phyloP scores from a whole-genome alignment of 2,797 vertebrate genomes.

The Ambastaia sidthimunki region DNA sequence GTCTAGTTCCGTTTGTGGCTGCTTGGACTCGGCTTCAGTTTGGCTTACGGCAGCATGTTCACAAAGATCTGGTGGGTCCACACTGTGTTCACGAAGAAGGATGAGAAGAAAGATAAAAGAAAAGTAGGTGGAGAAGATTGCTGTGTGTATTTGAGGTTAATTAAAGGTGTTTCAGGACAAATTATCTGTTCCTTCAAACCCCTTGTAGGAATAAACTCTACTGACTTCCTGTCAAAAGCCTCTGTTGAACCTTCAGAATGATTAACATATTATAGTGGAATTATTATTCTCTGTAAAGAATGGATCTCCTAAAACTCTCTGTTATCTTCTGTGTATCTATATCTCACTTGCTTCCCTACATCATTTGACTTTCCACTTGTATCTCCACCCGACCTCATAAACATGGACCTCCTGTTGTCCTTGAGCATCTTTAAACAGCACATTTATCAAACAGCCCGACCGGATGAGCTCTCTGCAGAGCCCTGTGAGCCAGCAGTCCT shows the following conservation, averaged over 20 bases:
- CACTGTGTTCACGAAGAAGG: slow-evolving; percentile 95
- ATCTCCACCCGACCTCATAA: slow-evolving; percentile 50
- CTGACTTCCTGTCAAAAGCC: neutral
- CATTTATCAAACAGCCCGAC: slow-evolving; percentile 48
- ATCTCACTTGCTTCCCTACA: slow-evolving; percentile 34
- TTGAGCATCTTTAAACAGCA: slow-evolving; percentile 57
- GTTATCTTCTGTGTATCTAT: neutral
- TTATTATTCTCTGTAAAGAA: slow-evolving; percentile 41
- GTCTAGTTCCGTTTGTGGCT: slow-evolving; percentile 93
- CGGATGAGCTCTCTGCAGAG: slow-evolving; percentile 29
- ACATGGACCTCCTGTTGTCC: slow-evolving; percentile 54
- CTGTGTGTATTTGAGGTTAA: slow-evolving; percentile 3
- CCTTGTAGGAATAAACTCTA: slow-evolving; percentile 14
- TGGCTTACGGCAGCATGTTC: slow-evolving; percentile 97
- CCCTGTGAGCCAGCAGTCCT: slow-evolving; percentile 35
- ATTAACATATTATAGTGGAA: slow-evolving; percentile 45
- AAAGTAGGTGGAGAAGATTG: slow-evolving; percentile 76
- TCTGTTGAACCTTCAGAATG: slow-evolving; percentile 9
- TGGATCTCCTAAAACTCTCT: slow-evolving; percentile 8
- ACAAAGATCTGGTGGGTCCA: slow-evolving; percentile 99
- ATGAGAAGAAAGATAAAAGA: slow-evolving; percentile 93
- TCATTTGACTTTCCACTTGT: slow-evolving; percentile 26
- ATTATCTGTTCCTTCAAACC: neutral
- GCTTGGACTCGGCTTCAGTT: slow-evolving; percentile 90
- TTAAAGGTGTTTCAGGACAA: slow-evolving; percentile 13